Percentiles rank a stretch among this genome's conserved stretches.
These are phyloP conservation scores for Zeus faber DNA, from an alignment of 2,113 vertebrate species.

Conservation along the genomic window DNA sequence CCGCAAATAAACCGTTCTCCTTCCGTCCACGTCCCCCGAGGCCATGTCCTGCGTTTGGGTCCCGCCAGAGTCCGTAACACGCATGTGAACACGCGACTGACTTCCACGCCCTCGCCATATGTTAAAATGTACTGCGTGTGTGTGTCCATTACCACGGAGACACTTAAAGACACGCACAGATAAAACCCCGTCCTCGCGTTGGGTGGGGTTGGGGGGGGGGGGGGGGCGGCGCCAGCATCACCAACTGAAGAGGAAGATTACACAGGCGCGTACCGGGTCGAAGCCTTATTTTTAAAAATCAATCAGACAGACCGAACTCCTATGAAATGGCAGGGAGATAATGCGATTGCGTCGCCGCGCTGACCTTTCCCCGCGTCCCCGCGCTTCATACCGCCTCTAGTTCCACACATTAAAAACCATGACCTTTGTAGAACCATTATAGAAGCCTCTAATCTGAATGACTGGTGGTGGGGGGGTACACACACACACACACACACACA, in stretches of 20 bases:
- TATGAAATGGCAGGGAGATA: constrained; percentile 73
- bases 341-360: constrained; percentile 63
- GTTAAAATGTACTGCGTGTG: no score
- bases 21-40: no score
- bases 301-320: constrained; percentile 71
- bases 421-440: constrained; percentile 79
- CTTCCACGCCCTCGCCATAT: no score
- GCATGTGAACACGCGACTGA: no score
- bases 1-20: no score
- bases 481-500: constrained; percentile 10
- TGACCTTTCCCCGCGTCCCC: constrained; percentile 75
- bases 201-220: neutral
- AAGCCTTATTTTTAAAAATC: constrained; percentile 61
- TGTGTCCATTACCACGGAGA: no score
- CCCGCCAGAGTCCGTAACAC: no score
- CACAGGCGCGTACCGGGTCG: constrained; percentile 24
- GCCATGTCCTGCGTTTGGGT: no score
- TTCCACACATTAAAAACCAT: constrained; percentile 63
- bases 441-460: constrained; percentile 73
- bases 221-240: neutral
- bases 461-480: constrained; percentile 26
- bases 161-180: no score
- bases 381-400: constrained; percentile 42
- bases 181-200: no score
- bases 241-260: neutral